Evolutionary conservation across 2,888 invertebrate species (phyloP), one percentile per base, ranked within the genome.

Genomic region (Sylvicola fuscatus): DNA sequence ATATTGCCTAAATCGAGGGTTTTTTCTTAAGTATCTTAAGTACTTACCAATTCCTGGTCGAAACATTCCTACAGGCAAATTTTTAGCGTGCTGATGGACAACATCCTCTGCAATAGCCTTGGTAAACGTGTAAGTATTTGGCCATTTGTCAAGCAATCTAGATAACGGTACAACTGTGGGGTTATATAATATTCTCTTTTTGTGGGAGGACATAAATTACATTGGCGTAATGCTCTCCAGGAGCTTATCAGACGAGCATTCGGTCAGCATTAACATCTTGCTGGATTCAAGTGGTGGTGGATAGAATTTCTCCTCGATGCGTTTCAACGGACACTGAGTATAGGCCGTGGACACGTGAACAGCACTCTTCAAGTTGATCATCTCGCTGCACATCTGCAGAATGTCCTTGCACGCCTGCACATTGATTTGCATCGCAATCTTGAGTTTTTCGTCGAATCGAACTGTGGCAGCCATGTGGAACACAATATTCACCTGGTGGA

Each of bases 51-150:
- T 83, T 1, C 84, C 75, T 0, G 92, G 92, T 42, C 90, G 63
- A 43, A 86, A 70, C 39, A 92, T 73, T 41, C 79, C 80, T 11
- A 84, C 62, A 0, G 90, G 89, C 44, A 90, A 53, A n/a, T 69
- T 68, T 31, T 59, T 62, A 0, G 72, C 75, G 45, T 75, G 69
- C 36, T 64, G 65, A 34, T 68, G 58, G 1, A 90, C 64, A 2
- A 80, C 62, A 40, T 76, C 70, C 51, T 92, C 92, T 0, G 86
- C 86, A 1, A 90, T 60, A 2, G 86, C 84, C 60, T 93, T 93
- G 0, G 92, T 90, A 51, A 75, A 82, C 2, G 87, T 79, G 51
- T 92, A 93, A 0, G 89, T 89, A 50, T 93, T 92, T 0, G 90
- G 92, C 51, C 79, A 77, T 27, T 66, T 61, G 12, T 70, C 72